Base-by-base conservation (phyloP, 2,797 vertebrate genomes). In the Euthynnus affinis region DNA sequence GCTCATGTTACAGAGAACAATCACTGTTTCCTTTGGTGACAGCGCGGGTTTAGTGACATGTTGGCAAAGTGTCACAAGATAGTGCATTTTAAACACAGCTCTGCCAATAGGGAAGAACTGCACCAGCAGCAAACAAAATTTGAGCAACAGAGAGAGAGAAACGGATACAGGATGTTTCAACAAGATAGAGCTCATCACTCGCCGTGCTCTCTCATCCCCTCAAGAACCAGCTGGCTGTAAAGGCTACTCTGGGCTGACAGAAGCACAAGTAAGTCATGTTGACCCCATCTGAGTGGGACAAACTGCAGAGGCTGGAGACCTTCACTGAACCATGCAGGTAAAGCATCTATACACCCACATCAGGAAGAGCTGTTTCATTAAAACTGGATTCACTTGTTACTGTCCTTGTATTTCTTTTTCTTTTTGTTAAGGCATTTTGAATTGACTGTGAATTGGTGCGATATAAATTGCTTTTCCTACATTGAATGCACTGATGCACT, bases 311-410 rank as follows among this genome's bases (percentile, higher is more conserved):
- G 59, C 62, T 65, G 23, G 61, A 51, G 49, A 62, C 27, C 18
- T 15, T 83, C 13, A 60, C 75, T 42, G 51, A 80, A 53, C 77
- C 82, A 64, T 81, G 74, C 74, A 85, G 70, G 64, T 71, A 37
- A 37, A 32, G 29, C 29, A 32, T 6, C 29, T 6, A 32, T 7
- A 37, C 10, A 10, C 37, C 37, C 9, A 37, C 37, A 37, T 37
- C 10, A 10, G 13, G 40, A 14, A 13, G 12, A 14, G 13, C 6
- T 42, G 40, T 42, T 42, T 42, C 14, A 14, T 42, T 42, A 42
- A 42, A 42, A 42, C 14, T 1, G 12, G 40, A 42, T 42, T 42
- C 14, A 37, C 37, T 37, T 37, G 1, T 37, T 37, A 10, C 37
- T 37, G 37, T 14, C 12, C 4, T n/a, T n/a, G n/a, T n/a, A n/a